Conservation (phyloP, 2,113 vertebrate genomes). For the Rhinolophus sinicus region DNA sequence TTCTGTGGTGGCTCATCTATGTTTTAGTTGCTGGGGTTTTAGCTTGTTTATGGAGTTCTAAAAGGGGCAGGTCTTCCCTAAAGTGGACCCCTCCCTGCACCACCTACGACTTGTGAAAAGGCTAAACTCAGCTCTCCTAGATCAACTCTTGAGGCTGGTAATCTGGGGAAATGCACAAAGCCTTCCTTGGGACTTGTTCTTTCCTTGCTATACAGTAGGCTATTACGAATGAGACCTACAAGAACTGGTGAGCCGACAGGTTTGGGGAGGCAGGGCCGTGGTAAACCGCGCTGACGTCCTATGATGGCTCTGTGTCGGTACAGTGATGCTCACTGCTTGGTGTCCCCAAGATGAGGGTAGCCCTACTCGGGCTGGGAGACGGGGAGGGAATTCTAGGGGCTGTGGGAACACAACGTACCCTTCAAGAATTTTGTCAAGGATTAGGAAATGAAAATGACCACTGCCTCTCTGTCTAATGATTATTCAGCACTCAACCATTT, state of each 20-base stretch:
- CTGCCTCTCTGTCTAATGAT: background rate
- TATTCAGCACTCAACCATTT: background rate
- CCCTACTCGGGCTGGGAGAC: background rate
- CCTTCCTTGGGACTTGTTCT: background rate
- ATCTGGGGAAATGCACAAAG: background rate
- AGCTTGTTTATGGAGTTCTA: background rate
- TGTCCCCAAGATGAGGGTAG: background rate
- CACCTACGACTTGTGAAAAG: background rate
- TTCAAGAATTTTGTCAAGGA: background rate
- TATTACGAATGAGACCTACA: background rate
- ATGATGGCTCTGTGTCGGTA: background rate
- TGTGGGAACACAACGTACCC: background rate
- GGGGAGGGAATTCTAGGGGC: background rate
- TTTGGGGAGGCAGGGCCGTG: background rate
- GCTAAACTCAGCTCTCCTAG: background rate
- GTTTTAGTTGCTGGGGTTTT: background rate
- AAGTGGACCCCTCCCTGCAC: background rate
- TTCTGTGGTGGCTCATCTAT: background rate
- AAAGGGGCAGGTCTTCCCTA: background rate
- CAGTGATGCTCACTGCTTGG: background rate
- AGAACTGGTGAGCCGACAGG: background rate
- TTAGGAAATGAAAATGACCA: background rate
- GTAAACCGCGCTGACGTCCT: accelerated
- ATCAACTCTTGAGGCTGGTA: background rate
- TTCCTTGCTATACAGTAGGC: background rate